Evolutionary conservation across 1,140 invertebrate species (phyloP), one percentile per base, ranked within the genome.

Genomic region (Anastrepha ludens): DNA sequence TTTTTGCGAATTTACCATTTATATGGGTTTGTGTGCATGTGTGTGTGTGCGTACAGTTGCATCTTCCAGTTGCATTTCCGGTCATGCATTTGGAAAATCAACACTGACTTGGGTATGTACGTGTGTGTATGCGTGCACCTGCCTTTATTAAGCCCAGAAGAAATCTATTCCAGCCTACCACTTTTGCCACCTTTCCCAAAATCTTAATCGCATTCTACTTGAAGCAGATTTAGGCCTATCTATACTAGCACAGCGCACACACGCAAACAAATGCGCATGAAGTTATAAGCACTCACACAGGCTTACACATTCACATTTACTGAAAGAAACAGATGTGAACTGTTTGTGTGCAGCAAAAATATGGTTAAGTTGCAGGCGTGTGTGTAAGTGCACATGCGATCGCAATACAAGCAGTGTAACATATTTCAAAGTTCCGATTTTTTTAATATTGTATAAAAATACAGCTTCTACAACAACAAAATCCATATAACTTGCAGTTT

Each of bases 61-160:
- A 55, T 58, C 47, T 81, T 81, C 47, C 9, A 55, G 74, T 29
- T 81, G 74, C 74, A 58, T 81, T 81, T 81, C 74, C 74, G 44
- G 74, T 81, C 74, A 55, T 74, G 70, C 70, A 74, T 74, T 74
- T 74, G 6, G 41, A 74, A 74, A 74, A 74, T 85, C 59, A 85
- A 15, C 59, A 59, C 59, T 59, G 50, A 39, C 41, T 62, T 86
- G n/a, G 29, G 17, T 86, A 9, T 13, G n/a, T 86, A 2, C 58
- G 29, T 60, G 29, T 62, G 58, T 86, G 59, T 59, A 58, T 86
- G 59, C 39, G 55, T 8, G 58, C 13, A 7, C 62, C 13, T 50
- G n/a, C 15, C 7, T 58, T 81, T 55, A n/a, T 3, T 81, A 47
- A n/a, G 17, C 2, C 2, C 13, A 74, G 67, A 81, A 81, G 74